phyloP scores from a whole-genome alignment of 2,797 vertebrate species.

The Falco berigora region DNA sequence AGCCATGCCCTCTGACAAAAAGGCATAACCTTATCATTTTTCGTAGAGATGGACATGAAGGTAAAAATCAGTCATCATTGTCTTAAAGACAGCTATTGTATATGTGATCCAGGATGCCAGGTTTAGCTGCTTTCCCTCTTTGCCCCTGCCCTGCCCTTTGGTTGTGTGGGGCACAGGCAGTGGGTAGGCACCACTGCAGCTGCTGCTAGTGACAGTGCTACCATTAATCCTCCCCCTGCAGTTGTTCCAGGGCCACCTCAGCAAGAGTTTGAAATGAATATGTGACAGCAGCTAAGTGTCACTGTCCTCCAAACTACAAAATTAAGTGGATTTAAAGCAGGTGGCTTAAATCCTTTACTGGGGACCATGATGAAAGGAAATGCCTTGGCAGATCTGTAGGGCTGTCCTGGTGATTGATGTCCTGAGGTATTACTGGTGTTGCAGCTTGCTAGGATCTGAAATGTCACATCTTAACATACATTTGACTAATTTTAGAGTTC shows the following conservation, averaged over 20 bases:
- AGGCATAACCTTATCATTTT: neutral
- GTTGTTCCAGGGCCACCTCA: neutral
- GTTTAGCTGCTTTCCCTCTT: neutral
- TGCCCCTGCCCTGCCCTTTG: neutral
- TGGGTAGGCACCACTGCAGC: rapidly evolving
- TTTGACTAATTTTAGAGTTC: neutral
- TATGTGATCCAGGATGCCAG: neutral
- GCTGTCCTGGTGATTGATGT: neutral
- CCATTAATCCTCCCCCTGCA: neutral
- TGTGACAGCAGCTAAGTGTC: neutral
- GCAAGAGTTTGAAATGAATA: neutral
- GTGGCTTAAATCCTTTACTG: neutral
- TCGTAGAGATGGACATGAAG: neutral
- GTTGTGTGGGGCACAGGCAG: neutral
- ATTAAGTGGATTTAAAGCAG: conserved; percentile 3
- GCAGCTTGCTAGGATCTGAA: neutral
- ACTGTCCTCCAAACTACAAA: neutral
- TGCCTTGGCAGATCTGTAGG: neutral
- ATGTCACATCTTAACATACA: neutral
- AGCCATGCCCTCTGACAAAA: neutral
- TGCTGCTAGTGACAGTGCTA: neutral
- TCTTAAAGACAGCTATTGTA: neutral
- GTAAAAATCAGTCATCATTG: neutral
- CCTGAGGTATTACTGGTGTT: neutral
- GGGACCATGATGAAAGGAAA: neutral